Percentiles rank a stretch among this genome's conserved stretches.
Evolutionary conservation across 2,888 invertebrate species (phyloP).

Genomic region (Slavum lentiscoides): DNA sequence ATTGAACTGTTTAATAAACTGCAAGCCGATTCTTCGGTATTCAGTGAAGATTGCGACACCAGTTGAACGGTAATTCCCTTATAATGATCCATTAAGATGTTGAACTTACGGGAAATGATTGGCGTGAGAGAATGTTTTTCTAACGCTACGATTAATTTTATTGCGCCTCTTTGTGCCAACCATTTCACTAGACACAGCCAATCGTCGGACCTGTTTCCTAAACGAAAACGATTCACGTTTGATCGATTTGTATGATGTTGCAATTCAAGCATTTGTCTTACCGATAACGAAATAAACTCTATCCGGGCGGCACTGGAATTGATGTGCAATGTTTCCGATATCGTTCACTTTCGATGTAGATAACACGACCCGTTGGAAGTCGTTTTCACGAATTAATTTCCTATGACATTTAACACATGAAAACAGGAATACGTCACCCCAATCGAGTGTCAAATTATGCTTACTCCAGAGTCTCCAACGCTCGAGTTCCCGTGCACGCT

Average conservation of each 20-base stretch:
- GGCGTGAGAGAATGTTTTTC: slow-evolving; percentile 25
- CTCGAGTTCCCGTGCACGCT: slow-evolving; percentile 7
- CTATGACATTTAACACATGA: not conserved
- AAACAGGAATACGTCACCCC: too few relatives aligned
- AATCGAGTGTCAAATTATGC: too few relatives aligned
- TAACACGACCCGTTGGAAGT: slow-evolving; percentile 16
- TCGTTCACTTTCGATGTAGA: not conserved
- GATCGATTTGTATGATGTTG: too few relatives aligned
- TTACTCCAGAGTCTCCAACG: slow-evolving; percentile 8
- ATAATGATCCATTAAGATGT: slow-evolving; percentile 35
- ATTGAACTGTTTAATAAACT: not conserved
- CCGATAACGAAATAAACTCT: slow-evolving; percentile 22
- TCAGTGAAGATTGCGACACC: not conserved
- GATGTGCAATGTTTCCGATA: not conserved
- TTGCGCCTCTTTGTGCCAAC: slow-evolving; percentile 50
- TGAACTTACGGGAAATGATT: slow-evolving; percentile 35
- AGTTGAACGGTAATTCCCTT: slow-evolving; percentile 20
- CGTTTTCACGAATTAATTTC: slow-evolving; percentile 5
- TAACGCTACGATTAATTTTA: slow-evolving; percentile 43
- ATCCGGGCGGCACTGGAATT: slow-evolving; percentile 15
- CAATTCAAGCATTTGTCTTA: not conserved
- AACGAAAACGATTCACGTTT: not conserved
- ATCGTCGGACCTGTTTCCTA: slow-evolving; percentile 18
- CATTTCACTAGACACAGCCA: slow-evolving; percentile 53
- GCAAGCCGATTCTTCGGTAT: slow-evolving; percentile 10